Base-by-base conservation (phyloP, 2,888 invertebrate genomes). In the Sphaerophoria taeniata region DNA sequence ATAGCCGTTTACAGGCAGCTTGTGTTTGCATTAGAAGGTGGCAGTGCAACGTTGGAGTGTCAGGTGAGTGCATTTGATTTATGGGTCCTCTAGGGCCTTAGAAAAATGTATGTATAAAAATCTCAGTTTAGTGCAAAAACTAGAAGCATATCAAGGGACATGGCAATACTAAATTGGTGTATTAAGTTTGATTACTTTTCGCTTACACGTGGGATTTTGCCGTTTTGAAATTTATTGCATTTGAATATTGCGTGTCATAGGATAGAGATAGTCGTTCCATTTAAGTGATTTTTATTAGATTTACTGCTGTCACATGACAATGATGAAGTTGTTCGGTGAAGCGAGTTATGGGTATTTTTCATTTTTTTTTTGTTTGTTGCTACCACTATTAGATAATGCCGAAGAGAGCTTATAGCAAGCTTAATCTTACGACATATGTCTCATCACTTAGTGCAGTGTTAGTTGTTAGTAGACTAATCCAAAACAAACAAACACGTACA, bases 1-100 rank as follows among this genome's bases (percentile, higher is more conserved):
- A 97, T 98, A 88, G 93, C 95, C 70, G 96, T 97, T 45, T 95
- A 95, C 70, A 95, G 95, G 89, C 96, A 96, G 90, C 93, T 95
- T 90, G 94, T 97, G 73, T 95, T 95, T 63, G 95, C 95, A 0
- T 93, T 94, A 53, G 95, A 95, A 89, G 95, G 95, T 87, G 93
- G 94, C 55, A 94, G 94, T 2, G 96, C 95, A 0, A 93, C 94
- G 51, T 92, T 97, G 51, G 96, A 97, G 90, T 98, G 98, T 90
- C 96, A 96, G 92, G 94, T 94, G 89, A 92, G 91, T 89, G 36
- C 36, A 33, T 71, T 73, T 70, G 39, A 70, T 67, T 70, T 58
- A 61, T 67, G 51, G 45, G 34, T 70, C 16, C 36, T 74, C 47
- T 9, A 55, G 31, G 56, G 33, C 43, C n/a, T 55, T 4, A 5